Base-by-base conservation (phyloP, 2,113 vertebrate species). In the Peromyscus maniculatus region DNA sequence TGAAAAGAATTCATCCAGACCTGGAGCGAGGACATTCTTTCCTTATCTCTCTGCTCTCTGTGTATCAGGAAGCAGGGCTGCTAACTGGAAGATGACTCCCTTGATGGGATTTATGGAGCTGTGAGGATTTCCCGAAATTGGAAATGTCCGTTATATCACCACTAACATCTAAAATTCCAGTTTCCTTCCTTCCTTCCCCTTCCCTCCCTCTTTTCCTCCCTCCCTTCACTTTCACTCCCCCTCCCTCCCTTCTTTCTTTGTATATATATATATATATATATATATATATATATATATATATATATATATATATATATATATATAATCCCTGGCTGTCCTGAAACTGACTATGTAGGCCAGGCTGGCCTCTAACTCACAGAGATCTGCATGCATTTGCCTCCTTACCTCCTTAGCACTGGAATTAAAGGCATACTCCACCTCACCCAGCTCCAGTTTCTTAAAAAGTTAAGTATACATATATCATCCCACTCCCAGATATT, bases 401-500 rank as follows among this genome's bases (percentile, higher is more conserved):
- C 26, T 19, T 31, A 21, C 39, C 26, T 66, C 59, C 26, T 19
- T 31, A 21, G 39, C 64, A 15, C 39, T 66, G 26, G 8, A 6
- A 66, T 66, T 66, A 86, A 43, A 86, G 16, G 4, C 26, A 46
- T 46, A 10, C 5, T 2, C 24, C 15, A 84, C 22, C 80, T 62
- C n/a, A 84, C 7, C 39, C 39, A 46, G 15, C 39, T 86, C 26
- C 26, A 31, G 12, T 88, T 91, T 59, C 95, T 94, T 91, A 57
- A 91, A 89, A 91, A 71, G 64, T 94, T 75, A 91, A 91, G 62
- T 22, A 89, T 26, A 36, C 7, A 15, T 1, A 33, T 84, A 83
- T 78, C 33, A 94, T 92, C 92, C 71, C 16, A 80, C 26, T 49
- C 13, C 7, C 49, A 72, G 49, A 12, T 74, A 96, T 95, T 97